These are phyloP conservation scores for Coleophora flavipennella DNA, from an alignment of 2,888 invertebrate species.

Conservation along the genomic window DNA sequence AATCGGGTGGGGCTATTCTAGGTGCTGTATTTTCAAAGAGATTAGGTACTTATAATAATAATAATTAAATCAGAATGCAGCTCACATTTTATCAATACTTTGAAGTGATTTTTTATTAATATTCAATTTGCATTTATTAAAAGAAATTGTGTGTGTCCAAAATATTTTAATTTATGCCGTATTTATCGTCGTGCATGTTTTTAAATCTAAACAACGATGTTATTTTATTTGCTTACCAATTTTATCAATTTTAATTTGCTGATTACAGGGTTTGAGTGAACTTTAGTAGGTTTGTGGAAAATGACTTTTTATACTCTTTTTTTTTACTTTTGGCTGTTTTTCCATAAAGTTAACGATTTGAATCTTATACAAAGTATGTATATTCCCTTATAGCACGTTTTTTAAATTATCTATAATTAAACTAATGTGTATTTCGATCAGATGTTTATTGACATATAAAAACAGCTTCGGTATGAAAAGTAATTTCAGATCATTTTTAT, in stretches of 20 bases:
- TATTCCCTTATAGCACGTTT: too few relatives aligned
- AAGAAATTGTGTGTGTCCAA: conserved; percentile 30
- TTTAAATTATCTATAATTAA: too few relatives aligned
- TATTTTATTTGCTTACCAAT: conserved; percentile 45
- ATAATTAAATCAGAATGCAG: conserved; percentile 18
- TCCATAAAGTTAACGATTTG: too few relatives aligned
- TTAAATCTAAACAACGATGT: conserved; percentile 44
- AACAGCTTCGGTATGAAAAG: too few relatives aligned
- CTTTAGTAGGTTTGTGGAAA: background rate
- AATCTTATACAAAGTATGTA: too few relatives aligned
- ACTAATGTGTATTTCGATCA: too few relatives aligned
- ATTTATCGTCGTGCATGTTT: conserved; percentile 37
- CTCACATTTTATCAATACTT: conserved; percentile 8
- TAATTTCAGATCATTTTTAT: too few relatives aligned
- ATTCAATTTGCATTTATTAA: conserved; percentile 53
- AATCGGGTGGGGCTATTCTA: too few relatives aligned
- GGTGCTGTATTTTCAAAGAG: background rate
- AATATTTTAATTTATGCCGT: conserved; percentile 29
- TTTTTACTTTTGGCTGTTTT: too few relatives aligned
- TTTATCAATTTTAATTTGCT: conserved; percentile 47
- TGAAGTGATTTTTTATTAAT: conserved; percentile 6
- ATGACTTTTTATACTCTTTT: background rate
- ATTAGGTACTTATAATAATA: too few relatives aligned
- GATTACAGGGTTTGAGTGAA: conserved; percentile 21
- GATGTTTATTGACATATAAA: too few relatives aligned